These are phyloP conservation scores for Trichopoda pennipes DNA, from an alignment of 2,888 invertebrate genomes.

Conservation along the genomic window DNA sequence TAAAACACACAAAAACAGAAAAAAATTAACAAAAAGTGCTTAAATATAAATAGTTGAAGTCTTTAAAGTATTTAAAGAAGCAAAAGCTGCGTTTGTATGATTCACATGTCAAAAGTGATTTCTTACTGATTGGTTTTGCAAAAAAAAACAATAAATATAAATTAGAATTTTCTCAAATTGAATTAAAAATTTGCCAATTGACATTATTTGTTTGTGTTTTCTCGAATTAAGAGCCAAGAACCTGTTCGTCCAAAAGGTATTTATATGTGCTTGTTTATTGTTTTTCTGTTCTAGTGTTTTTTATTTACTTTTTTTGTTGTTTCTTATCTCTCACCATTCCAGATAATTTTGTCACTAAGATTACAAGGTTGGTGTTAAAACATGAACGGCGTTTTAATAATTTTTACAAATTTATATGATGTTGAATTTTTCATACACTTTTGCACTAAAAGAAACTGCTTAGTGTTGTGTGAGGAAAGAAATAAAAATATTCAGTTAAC, in stretches of 20 bases:
- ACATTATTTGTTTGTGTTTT: slow-evolving; percentile 12
- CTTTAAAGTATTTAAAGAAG: slow-evolving; percentile 5
- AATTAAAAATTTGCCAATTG: slow-evolving; percentile 8
- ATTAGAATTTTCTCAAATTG: not conserved
- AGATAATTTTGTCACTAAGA: not conserved
- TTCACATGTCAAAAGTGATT: slow-evolving; percentile 5
- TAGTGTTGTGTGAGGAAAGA: no score
- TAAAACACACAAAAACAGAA: slow-evolving; percentile 8
- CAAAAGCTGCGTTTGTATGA: not conserved
- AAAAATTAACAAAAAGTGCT: not conserved
- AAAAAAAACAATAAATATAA: not conserved
- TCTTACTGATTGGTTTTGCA: slow-evolving; percentile 34
- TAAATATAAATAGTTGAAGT: not conserved
- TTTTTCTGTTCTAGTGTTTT: not conserved
- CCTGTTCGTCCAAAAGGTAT: slow-evolving; percentile 28
- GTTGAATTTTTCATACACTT: no score
- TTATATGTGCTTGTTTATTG: slow-evolving; percentile 31
- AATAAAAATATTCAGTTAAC: no score
- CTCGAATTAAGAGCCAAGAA: not conserved
- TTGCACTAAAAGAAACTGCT: no score
- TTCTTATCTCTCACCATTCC: slow-evolving; percentile 11
- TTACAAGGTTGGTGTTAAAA: not conserved
- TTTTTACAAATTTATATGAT: no score
- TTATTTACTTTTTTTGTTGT: slow-evolving; percentile 42
- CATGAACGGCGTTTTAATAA: no score